These are phyloP conservation scores for Mormyrus lacerda DNA, from an alignment of 2,113 vertebrate species.

Conservation along the genomic window DNA sequence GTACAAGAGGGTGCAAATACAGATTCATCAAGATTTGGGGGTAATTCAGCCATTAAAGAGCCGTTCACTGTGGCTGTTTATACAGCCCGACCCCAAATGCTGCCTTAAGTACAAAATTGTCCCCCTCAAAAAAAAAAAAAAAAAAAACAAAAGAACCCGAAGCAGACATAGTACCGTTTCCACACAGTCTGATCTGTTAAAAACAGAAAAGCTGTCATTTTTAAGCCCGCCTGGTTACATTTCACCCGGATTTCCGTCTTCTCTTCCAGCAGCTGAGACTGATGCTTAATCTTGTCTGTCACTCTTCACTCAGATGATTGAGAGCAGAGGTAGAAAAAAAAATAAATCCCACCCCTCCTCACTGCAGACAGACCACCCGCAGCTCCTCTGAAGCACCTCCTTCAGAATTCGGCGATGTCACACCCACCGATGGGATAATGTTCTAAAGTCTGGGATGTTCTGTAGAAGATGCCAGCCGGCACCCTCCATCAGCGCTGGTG, in stretches of 20 bases:
- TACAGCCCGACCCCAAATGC: background rate
- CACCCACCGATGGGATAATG: background rate
- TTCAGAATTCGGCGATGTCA: background rate
- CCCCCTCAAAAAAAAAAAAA: background rate
- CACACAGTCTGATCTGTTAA: background rate
- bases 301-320: background rate
- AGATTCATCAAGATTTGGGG: background rate
- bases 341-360: background rate
- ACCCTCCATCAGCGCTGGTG: background rate
- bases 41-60: background rate
- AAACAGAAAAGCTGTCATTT: background rate
- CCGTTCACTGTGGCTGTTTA: background rate
- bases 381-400: background rate
- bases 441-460: background rate
- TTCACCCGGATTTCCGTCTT: background rate
- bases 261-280: background rate
- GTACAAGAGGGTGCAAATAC: background rate
- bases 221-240: background rate
- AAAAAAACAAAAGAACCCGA: background rate
- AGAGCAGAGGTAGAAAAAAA: background rate
- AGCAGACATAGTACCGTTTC: background rate
- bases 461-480: background rate
- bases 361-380: background rate
- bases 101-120: background rate
- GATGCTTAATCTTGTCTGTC: background rate